These are phyloP conservation scores for Plebejus argus DNA, from an alignment of 2,888 invertebrate species.

Conservation along the genomic window DNA sequence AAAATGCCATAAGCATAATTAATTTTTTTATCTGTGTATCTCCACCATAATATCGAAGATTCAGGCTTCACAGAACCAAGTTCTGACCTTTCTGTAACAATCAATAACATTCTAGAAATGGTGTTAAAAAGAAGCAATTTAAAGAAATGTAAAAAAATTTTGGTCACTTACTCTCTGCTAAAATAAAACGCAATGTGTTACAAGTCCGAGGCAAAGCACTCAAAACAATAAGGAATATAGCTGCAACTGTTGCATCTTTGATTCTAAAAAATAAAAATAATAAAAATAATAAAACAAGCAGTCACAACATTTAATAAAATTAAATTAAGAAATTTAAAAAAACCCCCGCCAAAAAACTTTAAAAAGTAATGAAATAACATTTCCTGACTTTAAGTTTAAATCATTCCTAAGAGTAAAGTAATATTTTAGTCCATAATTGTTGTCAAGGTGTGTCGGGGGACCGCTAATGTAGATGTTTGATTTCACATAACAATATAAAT, in stretches of 20 bases:
- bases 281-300: too few relatives aligned
- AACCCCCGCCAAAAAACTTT: too few relatives aligned
- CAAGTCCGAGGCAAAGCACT: constrained; percentile 54
- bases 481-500: too few relatives aligned
- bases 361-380: too few relatives aligned
- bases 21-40: constrained; percentile 60
- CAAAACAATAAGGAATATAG: constrained; percentile 52
- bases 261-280: constrained; percentile 46
- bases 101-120: neutral
- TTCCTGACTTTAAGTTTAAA: too few relatives aligned
- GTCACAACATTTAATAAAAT: too few relatives aligned
- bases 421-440: too few relatives aligned
- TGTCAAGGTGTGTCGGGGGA: too few relatives aligned
- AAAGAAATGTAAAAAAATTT: neutral
- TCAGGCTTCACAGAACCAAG: constrained; percentile 56
- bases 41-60: constrained; percentile 62
- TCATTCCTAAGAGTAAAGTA: too few relatives aligned
- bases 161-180: constrained; percentile 53
- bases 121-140: neutral
- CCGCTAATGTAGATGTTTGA: too few relatives aligned
- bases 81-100: constrained; percentile 56
- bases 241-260: constrained; percentile 56
- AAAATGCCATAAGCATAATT: constrained; percentile 62
- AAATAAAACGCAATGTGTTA: constrained; percentile 46
- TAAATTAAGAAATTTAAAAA: too few relatives aligned